Conservation (phyloP, 2,113 vertebrate species). For the Clarias gariepinus region DNA sequence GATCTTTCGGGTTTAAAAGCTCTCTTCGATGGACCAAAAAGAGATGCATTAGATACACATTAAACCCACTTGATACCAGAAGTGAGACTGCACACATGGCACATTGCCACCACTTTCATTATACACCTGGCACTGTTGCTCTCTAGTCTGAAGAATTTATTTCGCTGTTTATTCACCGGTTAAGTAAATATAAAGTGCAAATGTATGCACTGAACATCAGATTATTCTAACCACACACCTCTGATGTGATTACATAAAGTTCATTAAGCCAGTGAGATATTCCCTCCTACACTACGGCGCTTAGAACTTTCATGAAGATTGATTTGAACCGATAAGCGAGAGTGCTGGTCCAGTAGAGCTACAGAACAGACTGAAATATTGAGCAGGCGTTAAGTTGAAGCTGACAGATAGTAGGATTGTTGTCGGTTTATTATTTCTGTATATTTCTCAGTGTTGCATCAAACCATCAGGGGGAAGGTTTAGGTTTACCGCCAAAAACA, state of each 20-base stretch:
- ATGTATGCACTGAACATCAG: not conserved
- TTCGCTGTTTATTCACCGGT: not conserved
- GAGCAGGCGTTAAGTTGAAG: not conserved
- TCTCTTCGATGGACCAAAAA: not conserved
- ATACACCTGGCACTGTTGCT: not conserved
- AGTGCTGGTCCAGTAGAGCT: not conserved
- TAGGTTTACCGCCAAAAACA: not conserved
- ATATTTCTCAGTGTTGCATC: constrained; percentile 5
- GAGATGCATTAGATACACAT: not conserved
- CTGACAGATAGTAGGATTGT: not conserved
- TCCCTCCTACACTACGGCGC: not conserved
- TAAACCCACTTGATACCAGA: not conserved
- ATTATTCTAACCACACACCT: not conserved
- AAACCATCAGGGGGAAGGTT: not conserved
- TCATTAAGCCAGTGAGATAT: not conserved
- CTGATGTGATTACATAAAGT: constrained; percentile 17
- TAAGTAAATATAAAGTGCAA: not conserved
- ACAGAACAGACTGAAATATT: not conserved
- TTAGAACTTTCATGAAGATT: not conserved
- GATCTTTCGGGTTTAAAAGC: too few relatives aligned
- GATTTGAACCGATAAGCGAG: too few relatives aligned
- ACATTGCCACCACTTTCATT: not conserved
- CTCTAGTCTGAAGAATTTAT: not conserved
- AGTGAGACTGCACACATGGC: not conserved
- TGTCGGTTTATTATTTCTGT: not conserved